These are phyloP conservation scores for Trichomalopsis sarcophagae DNA, from an alignment of 1,140 invertebrate genomes.

Conservation along the genomic window DNA sequence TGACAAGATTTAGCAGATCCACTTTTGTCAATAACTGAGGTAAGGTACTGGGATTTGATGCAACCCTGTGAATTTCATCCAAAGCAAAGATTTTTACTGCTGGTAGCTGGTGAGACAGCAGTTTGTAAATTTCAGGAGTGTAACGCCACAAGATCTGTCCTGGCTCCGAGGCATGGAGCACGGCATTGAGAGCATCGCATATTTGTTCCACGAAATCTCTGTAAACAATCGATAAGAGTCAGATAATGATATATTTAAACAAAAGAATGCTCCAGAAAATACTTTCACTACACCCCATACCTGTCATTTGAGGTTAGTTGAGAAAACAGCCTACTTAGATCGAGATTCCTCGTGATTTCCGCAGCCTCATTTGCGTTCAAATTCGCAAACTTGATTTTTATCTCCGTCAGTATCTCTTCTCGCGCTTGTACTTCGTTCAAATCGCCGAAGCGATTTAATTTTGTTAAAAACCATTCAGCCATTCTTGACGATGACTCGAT, in stretches of 20 bases:
- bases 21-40: constrained; percentile 73
- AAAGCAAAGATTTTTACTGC: constrained; percentile 67
- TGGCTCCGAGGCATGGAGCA: constrained; percentile 68
- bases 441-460: constrained; percentile 58
- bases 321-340: constrained; percentile 61
- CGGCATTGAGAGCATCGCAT: constrained; percentile 70
- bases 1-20: constrained; percentile 75
- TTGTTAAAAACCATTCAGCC: constrained; percentile 64
- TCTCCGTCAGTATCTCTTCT: constrained; percentile 61
- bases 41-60: constrained; percentile 62
- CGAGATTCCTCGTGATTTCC: constrained; percentile 60
- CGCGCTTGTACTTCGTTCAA: constrained; percentile 58
- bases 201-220: constrained; percentile 71
- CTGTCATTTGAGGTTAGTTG: constrained; percentile 70
- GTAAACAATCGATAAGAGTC: constrained; percentile 52
- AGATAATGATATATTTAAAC: background rate
- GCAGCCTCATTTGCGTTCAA: constrained; percentile 56
- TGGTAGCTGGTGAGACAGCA: constrained; percentile 68
- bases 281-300: constrained; percentile 57
- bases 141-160: constrained; percentile 69
- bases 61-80: constrained; percentile 68
- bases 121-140: constrained; percentile 63
- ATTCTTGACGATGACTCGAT: constrained; percentile 45
- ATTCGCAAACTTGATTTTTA: constrained; percentile 64
- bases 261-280: background rate